phyloP scores from a whole-genome alignment of 2,113 vertebrate species.

The Tautogolabrus adspersus region DNA sequence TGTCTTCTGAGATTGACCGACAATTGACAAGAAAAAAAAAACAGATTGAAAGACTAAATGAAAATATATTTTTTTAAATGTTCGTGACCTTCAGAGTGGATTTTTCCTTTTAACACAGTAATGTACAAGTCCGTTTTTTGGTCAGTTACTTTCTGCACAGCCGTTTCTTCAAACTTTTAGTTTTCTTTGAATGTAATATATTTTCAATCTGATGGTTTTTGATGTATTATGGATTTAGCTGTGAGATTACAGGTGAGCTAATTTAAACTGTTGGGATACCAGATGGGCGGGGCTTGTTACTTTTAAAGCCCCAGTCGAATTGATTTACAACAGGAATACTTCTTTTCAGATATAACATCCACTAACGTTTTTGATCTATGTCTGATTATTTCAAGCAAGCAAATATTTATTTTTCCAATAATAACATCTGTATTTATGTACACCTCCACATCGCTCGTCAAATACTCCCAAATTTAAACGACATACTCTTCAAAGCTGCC shows the following conservation, averaged over 20 bases:
- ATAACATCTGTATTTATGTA: slow-evolving; percentile 76
- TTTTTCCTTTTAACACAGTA: slow-evolving; percentile 33
- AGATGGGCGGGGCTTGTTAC: slow-evolving; percentile 20
- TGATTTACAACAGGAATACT: slow-evolving; percentile 11
- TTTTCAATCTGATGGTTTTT: too few relatives aligned
- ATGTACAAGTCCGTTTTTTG: not conserved
- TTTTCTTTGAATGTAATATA: too few relatives aligned
- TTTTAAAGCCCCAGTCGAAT: not conserved
- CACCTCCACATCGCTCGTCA: slow-evolving; percentile 53
- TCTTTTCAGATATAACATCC: slow-evolving; percentile 8
- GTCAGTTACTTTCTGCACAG: slow-evolving; percentile 32
- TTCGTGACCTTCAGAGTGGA: slow-evolving; percentile 4
- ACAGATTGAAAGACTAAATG: too few relatives aligned
- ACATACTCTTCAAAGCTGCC: slow-evolving; percentile 55
- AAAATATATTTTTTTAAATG: too few relatives aligned
- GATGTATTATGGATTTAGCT: too few relatives aligned
- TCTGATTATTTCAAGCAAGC: slow-evolving; percentile 68
- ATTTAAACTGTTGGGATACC: not conserved
- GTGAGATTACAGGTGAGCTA: not conserved
- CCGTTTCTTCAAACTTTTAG: not conserved
- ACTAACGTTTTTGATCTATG: slow-evolving; percentile 6
- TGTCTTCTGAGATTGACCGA: too few relatives aligned
- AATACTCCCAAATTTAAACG: slow-evolving; percentile 27
- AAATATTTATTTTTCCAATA: slow-evolving; percentile 70
- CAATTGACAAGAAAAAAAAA: too few relatives aligned